Conservation (phyloP, 2,113 vertebrate species). For the Empidonax alnorum region DNA sequence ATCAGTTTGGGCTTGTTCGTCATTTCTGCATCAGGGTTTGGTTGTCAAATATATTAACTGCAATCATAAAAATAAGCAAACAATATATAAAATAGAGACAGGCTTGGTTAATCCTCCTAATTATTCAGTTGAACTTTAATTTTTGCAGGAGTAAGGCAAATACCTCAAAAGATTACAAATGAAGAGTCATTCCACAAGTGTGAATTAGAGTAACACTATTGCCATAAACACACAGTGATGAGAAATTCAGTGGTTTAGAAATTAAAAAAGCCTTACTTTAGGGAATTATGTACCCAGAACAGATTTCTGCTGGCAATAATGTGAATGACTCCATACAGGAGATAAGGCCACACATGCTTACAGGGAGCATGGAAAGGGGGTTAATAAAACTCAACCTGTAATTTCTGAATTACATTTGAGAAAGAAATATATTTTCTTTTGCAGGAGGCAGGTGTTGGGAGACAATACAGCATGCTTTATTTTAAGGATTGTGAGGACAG, state of each 20-base stretch:
- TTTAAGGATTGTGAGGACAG: not conserved
- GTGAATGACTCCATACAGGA: not conserved
- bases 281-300: not conserved
- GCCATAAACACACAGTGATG: not conserved
- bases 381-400: not conserved
- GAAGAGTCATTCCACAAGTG: not conserved
- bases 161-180: not conserved
- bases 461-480: not conserved
- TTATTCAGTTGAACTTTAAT: not conserved
- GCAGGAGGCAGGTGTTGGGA: not conserved
- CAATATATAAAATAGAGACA: not conserved
- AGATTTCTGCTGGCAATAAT: not conserved
- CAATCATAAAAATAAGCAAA: not conserved
- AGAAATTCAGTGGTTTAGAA: not conserved
- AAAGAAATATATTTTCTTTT: constrained; percentile 11
- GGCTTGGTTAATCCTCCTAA: not conserved
- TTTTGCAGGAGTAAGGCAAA: not conserved
- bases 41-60: not conserved
- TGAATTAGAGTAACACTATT: not conserved
- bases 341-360: not conserved
- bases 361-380: not conserved
- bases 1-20: not conserved
- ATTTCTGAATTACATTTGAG: not conserved
- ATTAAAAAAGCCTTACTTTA: not conserved
- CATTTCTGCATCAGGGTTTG: not conserved